A percentile compares a stretch with the other conserved stretches of the same genome.
phyloP scores from a whole-genome alignment of 2,113 vertebrate species.

The Capreolus pygargus region DNA sequence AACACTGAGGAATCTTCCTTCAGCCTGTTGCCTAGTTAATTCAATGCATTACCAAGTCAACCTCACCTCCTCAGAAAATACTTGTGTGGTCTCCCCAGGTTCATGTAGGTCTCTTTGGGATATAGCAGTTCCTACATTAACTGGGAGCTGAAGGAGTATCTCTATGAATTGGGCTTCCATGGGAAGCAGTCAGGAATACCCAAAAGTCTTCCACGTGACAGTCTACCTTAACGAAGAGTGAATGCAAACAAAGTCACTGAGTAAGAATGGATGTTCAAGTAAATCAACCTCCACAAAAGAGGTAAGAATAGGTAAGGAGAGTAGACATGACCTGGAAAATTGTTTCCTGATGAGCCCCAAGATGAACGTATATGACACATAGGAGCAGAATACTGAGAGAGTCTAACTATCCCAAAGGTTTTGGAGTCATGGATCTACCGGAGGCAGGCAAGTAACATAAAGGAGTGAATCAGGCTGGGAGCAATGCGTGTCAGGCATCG shows the following conservation, averaged over 20 bases:
- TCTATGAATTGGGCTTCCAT: background rate
- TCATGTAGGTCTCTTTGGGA: background rate
- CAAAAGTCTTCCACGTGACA: background rate
- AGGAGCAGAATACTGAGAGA: background rate
- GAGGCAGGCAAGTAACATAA: background rate
- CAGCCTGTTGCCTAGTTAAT: background rate
- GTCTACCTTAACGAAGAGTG: background rate
- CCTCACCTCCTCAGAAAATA: background rate
- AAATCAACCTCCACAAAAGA: background rate
- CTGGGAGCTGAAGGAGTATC: background rate
- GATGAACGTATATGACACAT: rapidly evolving
- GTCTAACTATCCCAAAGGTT: background rate
- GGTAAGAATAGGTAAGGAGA: background rate
- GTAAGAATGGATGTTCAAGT: background rate
- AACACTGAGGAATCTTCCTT: background rate
- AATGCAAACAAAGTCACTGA: background rate
- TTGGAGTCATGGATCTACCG: background rate
- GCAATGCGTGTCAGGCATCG: rapidly evolving
- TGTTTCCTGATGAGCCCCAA: background rate
- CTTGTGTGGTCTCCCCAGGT: background rate
- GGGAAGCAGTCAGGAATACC: background rate
- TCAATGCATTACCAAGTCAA: background rate
- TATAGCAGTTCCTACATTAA: background rate
- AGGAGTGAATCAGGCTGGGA: background rate
- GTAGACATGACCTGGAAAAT: background rate